Conservation (phyloP, 1,140 invertebrate genomes). For the Octopus sinensis region DNA sequence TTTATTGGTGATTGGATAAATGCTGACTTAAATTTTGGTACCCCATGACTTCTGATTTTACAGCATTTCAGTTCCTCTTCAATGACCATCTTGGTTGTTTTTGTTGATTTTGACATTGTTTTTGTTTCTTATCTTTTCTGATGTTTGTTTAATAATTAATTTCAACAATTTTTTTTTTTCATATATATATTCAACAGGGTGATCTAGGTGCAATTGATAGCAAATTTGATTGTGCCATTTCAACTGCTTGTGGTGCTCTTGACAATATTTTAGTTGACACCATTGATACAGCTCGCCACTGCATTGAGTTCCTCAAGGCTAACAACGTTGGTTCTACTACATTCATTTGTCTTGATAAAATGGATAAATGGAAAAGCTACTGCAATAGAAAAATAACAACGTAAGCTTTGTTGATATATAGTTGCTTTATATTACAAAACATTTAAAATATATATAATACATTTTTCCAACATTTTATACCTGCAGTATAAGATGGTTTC, state of each 20-base stretch:
- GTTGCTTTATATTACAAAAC: no score
- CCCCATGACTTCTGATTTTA: no score
- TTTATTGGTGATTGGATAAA: no score
- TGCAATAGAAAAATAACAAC: conserved; percentile 51
- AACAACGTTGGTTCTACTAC: conserved; percentile 66
- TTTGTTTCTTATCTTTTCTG: no score
- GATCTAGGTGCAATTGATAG: conserved; percentile 92
- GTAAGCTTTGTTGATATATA: conserved; percentile 39
- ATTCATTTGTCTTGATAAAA: conserved; percentile 66
- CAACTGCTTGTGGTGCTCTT: conserved; percentile 82
- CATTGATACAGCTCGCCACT: conserved; percentile 77
- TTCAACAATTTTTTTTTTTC: no score
- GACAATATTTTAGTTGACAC: conserved; percentile 92
- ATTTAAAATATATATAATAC: no score
- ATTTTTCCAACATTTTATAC: no score
- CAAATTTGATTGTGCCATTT: conserved; percentile 94
- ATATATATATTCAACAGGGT: conserved; percentile 63
- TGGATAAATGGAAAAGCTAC: conserved; percentile 56
- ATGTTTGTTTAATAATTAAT: no score
- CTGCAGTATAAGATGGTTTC: no score
- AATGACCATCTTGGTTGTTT: background rate
- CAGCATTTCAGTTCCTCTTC: background rate
- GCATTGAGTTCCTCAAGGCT: conserved; percentile 78
- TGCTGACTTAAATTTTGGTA: no score
- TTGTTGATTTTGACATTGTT: no score